A percentile compares a stretch with the other conserved stretches of the same genome.
phyloP scores from a whole-genome alignment of 2,888 invertebrate genomes.

The Chymomyza caudatula region DNA sequence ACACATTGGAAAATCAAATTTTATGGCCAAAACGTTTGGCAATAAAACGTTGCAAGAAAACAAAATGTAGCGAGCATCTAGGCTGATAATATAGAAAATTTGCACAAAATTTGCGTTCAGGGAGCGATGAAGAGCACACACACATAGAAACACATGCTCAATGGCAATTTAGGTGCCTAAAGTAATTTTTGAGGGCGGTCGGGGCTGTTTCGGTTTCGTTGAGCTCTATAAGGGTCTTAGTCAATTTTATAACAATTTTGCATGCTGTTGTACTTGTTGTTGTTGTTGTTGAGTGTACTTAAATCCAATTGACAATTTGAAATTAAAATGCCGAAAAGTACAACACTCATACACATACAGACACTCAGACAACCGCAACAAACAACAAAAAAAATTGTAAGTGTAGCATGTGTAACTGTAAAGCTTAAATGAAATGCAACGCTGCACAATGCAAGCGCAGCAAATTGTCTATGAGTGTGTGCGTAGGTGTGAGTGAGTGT shows the following conservation, averaged over 20 bases:
- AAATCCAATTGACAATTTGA: slow-evolving; percentile 71
- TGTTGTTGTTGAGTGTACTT: slow-evolving; percentile 59
- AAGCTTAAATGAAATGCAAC: slow-evolving; percentile 59
- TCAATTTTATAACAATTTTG: background rate
- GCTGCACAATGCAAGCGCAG: slow-evolving; percentile 59
- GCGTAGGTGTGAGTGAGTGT: background rate
- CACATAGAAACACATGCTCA: slow-evolving; percentile 17
- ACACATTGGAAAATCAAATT: slow-evolving; percentile 67
- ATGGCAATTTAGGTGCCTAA: too few relatives aligned
- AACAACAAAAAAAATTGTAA: slow-evolving; percentile 41
- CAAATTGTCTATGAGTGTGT: slow-evolving; percentile 22
- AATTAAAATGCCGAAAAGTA: slow-evolving; percentile 71
- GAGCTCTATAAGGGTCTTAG: background rate
- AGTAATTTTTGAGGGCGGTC: background rate
- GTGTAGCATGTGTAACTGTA: slow-evolving; percentile 5
- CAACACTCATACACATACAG: slow-evolving; percentile 25
- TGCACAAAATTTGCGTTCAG: slow-evolving; percentile 53
- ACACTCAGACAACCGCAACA: slow-evolving; percentile 40
- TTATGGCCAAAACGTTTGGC: slow-evolving; percentile 51
- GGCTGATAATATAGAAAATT: slow-evolving; percentile 57
- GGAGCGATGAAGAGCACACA: slow-evolving; percentile 47
- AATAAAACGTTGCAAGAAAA: slow-evolving; percentile 33
- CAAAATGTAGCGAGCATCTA: slow-evolving; percentile 17
- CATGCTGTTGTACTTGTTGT: slow-evolving; percentile 25
- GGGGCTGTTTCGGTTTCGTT: background rate